These are phyloP conservation scores for Gisinianus flammeolus DNA, from an alignment of 2,888 invertebrate species.

Conservation along the genomic window DNA sequence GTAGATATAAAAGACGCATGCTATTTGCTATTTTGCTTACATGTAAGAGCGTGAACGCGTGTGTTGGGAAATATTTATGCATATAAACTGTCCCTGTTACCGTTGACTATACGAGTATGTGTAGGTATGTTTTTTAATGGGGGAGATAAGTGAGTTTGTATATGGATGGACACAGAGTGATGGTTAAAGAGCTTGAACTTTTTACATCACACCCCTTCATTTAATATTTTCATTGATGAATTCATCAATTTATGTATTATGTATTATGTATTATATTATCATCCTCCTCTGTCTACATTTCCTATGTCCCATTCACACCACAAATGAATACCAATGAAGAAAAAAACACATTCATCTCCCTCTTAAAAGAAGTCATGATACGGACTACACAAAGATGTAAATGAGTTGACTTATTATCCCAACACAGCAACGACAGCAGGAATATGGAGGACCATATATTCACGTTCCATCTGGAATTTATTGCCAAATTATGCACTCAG, in stretches of 20 bases:
- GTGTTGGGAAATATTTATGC: too few relatives aligned
- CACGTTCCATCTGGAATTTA: neutral
- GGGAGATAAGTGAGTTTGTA: neutral
- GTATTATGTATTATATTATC: neutral
- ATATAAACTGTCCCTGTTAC: neutral
- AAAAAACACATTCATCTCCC: neutral
- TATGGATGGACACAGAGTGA: neutral
- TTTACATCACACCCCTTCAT: conserved; percentile 1
- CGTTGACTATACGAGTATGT: neutral
- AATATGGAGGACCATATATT: neutral
- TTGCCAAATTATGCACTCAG: neutral
- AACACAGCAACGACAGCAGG: neutral
- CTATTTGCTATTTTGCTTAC: too few relatives aligned
- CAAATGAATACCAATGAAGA: too few relatives aligned
- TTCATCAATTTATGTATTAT: neutral
- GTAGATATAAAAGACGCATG: too few relatives aligned
- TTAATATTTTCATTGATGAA: conserved; percentile 5
- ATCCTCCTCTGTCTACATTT: neutral
- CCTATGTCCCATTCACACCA: neutral
- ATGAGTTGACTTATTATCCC: neutral
- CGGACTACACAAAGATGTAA: neutral
- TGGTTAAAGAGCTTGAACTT: neutral
- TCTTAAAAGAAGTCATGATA: neutral
- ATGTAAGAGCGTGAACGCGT: too few relatives aligned
- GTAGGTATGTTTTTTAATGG: neutral